Evolutionary conservation across 2,888 invertebrate species (phyloP).

Genomic region (Aporophyla nigra): DNA sequence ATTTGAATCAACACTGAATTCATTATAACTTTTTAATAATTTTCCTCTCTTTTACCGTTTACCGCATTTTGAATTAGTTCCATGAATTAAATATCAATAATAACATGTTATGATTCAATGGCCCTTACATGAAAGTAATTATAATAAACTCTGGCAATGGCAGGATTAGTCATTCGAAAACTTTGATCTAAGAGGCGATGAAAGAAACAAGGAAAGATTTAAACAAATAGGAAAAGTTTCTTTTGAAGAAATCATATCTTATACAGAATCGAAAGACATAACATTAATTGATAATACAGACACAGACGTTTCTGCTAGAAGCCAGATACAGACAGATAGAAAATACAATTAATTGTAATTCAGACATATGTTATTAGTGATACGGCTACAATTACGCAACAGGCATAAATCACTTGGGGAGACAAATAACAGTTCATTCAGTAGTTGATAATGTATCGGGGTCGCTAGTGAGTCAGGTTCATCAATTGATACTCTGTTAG

Average conservation of each 20-base stretch:
- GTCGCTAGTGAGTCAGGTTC: slow-evolving; percentile 60
- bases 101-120: slow-evolving; percentile 47
- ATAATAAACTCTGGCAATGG: slow-evolving; percentile 15
- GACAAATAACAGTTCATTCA: slow-evolving; percentile 63
- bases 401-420: slow-evolving; percentile 47
- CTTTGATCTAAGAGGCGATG: slow-evolving; percentile 8
- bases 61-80: slow-evolving; percentile 46
- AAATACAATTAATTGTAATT: slow-evolving; percentile 34
- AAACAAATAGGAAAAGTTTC: not conserved
- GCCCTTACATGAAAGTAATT: slow-evolving; percentile 32
- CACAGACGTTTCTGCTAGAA: not conserved
- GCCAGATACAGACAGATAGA: not conserved
- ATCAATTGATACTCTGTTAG: slow-evolving; percentile 51
- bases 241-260: not conserved
- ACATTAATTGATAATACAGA: not conserved
- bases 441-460: slow-evolving; percentile 55
- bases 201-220: slow-evolving; percentile 1
- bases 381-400: slow-evolving; percentile 35
- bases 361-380: slow-evolving; percentile 48
- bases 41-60: slow-evolving; percentile 54
- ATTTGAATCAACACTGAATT: slow-evolving; percentile 39
- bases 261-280: not conserved
- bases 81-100: slow-evolving; percentile 45
- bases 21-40: slow-evolving; percentile 35
- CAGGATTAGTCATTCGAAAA: slow-evolving; percentile 13